Evolutionary conservation across 1,140 invertebrate species (phyloP), one percentile per base, ranked within the genome.

Genomic region (Cherax destructor): DNA sequence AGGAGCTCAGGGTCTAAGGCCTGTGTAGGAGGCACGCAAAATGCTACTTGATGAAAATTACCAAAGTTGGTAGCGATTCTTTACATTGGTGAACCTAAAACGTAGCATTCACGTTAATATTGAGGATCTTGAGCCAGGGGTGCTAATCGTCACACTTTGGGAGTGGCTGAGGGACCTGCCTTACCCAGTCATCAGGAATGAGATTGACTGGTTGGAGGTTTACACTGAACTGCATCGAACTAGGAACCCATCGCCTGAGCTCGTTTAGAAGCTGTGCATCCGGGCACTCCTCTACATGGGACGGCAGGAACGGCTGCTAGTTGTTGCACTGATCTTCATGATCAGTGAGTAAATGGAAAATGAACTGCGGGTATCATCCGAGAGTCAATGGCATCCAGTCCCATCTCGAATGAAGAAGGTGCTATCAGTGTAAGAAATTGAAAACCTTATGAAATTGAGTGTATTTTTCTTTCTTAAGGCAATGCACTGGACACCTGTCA

Each of bases 401-500:
- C 56, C 30, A 41, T 41, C 30, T 41, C 30, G 2, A 41, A 41
- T 41, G 30, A 41, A 41, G 30, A 2, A 41, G 30, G 30, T 41
- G 30, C 30, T 41, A 41, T 41, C 30, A 41, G 30, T 41, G 2
- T 41, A 41, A 41, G 16, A 81, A n/a, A 81, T 56, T 50, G 79
- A 81, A 18, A 13, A 81, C 47, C 49, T 52, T 1, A 50, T 81
- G 50, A 81, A 81, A 21, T 56, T 50, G 18, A 81, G 47, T n/a
- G 4, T 81, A 13, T 81, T 81, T n/a, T 81, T 56, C 79, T 81
- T 56, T 18, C 47, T 81, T 47, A 81, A 81, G 79, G 79, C 79
- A 16, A 52, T 81, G 49, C 79, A 41, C 49, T 81, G 79, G 79
- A 50, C 79, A 6, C 9, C 21, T 56, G 3, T 21, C 79, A n/a